Percentiles rank a stretch among this genome's conserved stretches.
These are phyloP conservation scores for Chionomys nivalis DNA, from an alignment of 2,113 vertebrate species.

Conservation along the genomic window DNA sequence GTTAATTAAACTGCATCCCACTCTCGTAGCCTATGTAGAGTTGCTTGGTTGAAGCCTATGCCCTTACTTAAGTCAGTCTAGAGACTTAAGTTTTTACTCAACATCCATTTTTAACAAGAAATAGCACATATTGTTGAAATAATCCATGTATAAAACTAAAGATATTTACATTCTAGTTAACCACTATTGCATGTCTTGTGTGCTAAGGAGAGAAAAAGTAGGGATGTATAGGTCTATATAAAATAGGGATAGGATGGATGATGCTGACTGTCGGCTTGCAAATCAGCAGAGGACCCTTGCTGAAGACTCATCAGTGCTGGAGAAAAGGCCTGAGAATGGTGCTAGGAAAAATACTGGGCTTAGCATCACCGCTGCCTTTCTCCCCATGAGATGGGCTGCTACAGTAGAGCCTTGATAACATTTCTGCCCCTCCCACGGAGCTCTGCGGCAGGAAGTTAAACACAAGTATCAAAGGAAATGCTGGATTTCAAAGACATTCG, in stretches of 20 bases:
- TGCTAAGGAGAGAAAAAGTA: not conserved
- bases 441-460: not conserved
- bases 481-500: not conserved
- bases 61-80: not conserved
- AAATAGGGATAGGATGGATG: constrained; percentile 18
- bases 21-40: not conserved
- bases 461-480: constrained; percentile 2
- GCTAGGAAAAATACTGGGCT: constrained; percentile 46
- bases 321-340: constrained; percentile 55
- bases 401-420: not conserved
- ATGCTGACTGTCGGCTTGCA: constrained; percentile 17
- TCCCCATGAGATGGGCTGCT: constrained; percentile 20
- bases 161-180: constrained; percentile 28
- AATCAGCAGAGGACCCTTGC: constrained; percentile 10
- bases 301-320: constrained; percentile 58
- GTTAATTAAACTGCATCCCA: not conserved
- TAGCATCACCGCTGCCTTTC: constrained; percentile 61
- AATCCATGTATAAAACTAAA: constrained; percentile 4
- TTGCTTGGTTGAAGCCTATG: constrained; percentile 10
- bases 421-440: not conserved
- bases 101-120: constrained; percentile 51
- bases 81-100: not conserved
- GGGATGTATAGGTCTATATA: not conserved
- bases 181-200: not conserved
- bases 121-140: constrained; percentile 15